Evolutionary conservation across 2,888 invertebrate species (phyloP).

Genomic region (Hydrotaea diabolus): DNA sequence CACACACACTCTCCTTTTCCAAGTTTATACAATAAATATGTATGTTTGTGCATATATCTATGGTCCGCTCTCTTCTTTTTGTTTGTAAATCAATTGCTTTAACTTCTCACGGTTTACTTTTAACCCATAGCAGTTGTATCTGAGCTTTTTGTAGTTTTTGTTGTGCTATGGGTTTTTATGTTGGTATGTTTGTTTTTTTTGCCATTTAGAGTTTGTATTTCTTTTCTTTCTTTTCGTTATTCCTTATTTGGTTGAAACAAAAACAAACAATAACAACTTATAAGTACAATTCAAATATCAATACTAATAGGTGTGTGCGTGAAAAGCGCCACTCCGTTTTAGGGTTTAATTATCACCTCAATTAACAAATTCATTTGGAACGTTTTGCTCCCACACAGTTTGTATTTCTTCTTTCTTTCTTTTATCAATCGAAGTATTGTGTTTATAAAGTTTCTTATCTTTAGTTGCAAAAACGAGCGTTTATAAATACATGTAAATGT

Average conservation of each 20-base stretch:
- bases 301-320: neutral
- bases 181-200: slow-evolving; percentile 39
- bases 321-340: neutral
- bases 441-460: neutral
- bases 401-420: no score
- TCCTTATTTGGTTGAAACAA: slow-evolving; percentile 38
- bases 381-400: no score
- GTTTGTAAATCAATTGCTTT: slow-evolving; percentile 59
- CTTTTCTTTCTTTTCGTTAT: slow-evolving; percentile 34
- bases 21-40: neutral
- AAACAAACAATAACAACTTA: neutral
- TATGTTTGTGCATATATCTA: neutral
- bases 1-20: neutral
- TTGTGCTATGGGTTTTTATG: slow-evolving; percentile 44
- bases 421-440: neutral
- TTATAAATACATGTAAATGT: no score
- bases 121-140: slow-evolving; percentile 61
- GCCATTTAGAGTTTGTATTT: slow-evolving; percentile 32
- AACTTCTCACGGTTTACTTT: slow-evolving; percentile 80
- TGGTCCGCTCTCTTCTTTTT: slow-evolving; percentile 41
- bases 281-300: neutral
- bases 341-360: slow-evolving; percentile 7
- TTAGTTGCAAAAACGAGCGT: neutral
- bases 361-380: neutral
- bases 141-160: slow-evolving; percentile 28